A percentile compares a stretch with the other conserved stretches of the same genome.
These are phyloP conservation scores for Celastrina argiolus DNA, from an alignment of 2,888 invertebrate genomes.

Conservation along the genomic window DNA sequence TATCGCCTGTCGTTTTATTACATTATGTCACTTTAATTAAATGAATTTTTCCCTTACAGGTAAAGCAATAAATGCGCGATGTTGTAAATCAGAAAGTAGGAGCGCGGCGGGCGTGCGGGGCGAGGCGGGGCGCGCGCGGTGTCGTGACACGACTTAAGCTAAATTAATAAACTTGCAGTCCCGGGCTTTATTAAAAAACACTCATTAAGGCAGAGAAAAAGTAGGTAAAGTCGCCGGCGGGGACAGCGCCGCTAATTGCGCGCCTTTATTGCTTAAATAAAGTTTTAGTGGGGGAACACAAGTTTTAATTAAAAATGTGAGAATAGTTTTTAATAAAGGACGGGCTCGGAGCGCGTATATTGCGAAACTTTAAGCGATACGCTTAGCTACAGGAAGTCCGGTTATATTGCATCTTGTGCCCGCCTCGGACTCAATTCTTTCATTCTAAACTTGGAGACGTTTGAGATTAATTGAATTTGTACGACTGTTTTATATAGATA, in stretches of 20 bases:
- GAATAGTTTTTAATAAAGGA: conserved; percentile 79
- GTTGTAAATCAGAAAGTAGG: conserved; percentile 56
- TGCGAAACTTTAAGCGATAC: conserved; percentile 77
- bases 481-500: background rate
- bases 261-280: conserved; percentile 78
- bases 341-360: conserved; percentile 73
- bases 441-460: conserved; percentile 22
- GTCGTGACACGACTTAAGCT: conserved; percentile 73
- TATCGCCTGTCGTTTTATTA: conserved; percentile 16
- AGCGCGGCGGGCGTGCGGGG: conserved; percentile 45
- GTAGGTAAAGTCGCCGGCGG: conserved; percentile 77
- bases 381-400: conserved; percentile 72
- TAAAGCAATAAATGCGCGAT: conserved; percentile 40
- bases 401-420: conserved; percentile 54
- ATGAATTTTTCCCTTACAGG: conserved; percentile 33
- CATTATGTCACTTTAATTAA: conserved; percentile 36
- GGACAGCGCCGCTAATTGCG: conserved; percentile 77
- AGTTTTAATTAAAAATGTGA: conserved; percentile 79
- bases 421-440: conserved; percentile 30
- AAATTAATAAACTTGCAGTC: conserved; percentile 77
- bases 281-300: conserved; percentile 77
- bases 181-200: conserved; percentile 76
- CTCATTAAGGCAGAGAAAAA: conserved; percentile 76
- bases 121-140: conserved; percentile 41
- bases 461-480: conserved; percentile 10